These are phyloP conservation scores for Thera obeliscata DNA, from an alignment of 2,888 invertebrate species.

Conservation along the genomic window DNA sequence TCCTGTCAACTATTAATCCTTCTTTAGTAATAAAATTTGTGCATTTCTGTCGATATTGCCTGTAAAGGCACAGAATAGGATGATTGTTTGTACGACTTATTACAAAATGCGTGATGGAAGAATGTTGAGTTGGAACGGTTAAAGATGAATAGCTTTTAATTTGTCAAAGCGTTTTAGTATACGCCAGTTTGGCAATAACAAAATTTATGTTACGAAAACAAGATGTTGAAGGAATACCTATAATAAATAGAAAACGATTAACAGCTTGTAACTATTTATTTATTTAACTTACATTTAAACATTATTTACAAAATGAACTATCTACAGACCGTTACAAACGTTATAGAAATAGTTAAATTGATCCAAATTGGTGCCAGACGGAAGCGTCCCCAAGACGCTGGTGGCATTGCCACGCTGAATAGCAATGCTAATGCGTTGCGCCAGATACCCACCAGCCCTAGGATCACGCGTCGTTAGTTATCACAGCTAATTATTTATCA, in stretches of 20 bases:
- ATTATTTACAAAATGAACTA: too few species aligned
- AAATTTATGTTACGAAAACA: constrained; percentile 18
- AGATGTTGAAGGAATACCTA: neutral
- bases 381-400: too few species aligned
- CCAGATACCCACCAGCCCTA: too few species aligned
- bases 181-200: constrained; percentile 17
- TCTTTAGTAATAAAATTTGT: constrained; percentile 63
- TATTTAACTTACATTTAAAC: too few species aligned
- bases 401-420: too few species aligned
- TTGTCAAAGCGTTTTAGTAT: constrained; percentile 19
- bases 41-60: constrained; percentile 63
- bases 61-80: constrained; percentile 29
- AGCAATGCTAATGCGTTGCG: too few species aligned
- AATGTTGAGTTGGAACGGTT: constrained; percentile 18
- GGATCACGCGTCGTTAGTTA: too few species aligned
- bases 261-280: neutral
- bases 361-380: too few species aligned
- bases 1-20: constrained; percentile 80
- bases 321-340: too few species aligned
- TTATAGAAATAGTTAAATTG: too few species aligned
- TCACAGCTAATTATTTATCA: too few species aligned
- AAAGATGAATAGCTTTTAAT: constrained; percentile 29
- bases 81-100: neutral
- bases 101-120: constrained; percentile 38
- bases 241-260: neutral